Evolutionary conservation across 1,140 invertebrate genomes (phyloP).

Genomic region (Helicoverpa zea): DNA sequence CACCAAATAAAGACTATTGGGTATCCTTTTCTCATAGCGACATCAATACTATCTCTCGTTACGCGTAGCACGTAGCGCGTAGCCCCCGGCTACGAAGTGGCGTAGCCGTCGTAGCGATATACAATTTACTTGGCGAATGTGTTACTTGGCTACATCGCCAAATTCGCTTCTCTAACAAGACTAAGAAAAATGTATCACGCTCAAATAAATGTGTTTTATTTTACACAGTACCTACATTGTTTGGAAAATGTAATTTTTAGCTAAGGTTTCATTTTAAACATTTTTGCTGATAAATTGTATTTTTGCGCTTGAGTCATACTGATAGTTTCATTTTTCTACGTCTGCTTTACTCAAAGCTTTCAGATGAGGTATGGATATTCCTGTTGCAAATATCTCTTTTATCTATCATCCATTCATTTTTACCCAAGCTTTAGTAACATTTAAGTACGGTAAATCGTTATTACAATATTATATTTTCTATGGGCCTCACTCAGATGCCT

Average conservation of each 20-base stretch:
- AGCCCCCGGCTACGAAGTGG: conserved; percentile 35
- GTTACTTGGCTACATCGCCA: conserved; percentile 34
- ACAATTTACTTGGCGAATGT: conserved; percentile 19
- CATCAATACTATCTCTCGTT: background rate
- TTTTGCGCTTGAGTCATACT: background rate
- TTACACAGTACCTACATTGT: background rate
- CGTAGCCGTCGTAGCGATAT: conserved; percentile 13
- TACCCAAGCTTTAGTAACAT: too few relatives aligned
- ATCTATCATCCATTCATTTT: too few relatives aligned
- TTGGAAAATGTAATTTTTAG: background rate
- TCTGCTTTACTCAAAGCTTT: background rate
- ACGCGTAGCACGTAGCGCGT: conserved; percentile 9
- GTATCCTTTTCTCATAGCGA: conserved; percentile 1
- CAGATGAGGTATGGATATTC: too few relatives aligned
- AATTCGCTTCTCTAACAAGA: conserved; percentile 23
- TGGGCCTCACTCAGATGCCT: too few relatives aligned
- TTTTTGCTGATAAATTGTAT: background rate
- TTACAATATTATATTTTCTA: too few relatives aligned
- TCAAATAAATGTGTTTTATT: background rate
- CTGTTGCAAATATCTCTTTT: too few relatives aligned
- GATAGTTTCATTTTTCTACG: background rate
- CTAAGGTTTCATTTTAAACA: background rate
- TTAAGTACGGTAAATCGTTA: too few relatives aligned
- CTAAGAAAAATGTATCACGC: conserved; percentile 3
- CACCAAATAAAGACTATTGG: background rate